A percentile compares a stretch with the other conserved stretches of the same genome.
These are phyloP conservation scores for Muscina levida DNA, from an alignment of 2,888 invertebrate species.

Conservation along the genomic window DNA sequence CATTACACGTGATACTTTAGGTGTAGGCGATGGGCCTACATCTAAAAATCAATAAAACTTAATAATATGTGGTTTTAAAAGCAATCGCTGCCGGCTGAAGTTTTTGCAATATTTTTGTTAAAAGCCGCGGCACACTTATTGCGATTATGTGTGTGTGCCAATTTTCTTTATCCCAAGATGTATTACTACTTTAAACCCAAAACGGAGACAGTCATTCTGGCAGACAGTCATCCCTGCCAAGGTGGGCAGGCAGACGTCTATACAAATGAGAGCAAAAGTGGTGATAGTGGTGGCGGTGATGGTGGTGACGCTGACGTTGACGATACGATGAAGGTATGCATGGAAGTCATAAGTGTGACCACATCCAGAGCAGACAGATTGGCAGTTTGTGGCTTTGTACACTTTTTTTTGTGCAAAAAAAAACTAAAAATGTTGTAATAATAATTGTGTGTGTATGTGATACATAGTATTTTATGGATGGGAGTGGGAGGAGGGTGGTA, in stretches of 20 bases:
- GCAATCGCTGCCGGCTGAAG: background rate
- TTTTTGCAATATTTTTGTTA: background rate
- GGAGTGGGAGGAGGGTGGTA: background rate
- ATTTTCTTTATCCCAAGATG: slow-evolving; percentile 50
- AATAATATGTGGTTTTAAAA: slow-evolving; percentile 35
- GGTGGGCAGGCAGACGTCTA: background rate
- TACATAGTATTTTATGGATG: background rate
- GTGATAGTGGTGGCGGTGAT: background rate
- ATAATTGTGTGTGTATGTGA: slow-evolving; percentile 26
- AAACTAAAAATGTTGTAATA: slow-evolving; percentile 49
- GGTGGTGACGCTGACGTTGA: slow-evolving; percentile 10
- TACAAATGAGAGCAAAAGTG: slow-evolving; percentile 37
- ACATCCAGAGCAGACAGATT: slow-evolving; percentile 67
- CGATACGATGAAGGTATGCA: slow-evolving; percentile 47
- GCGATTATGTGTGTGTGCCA: too few species aligned
- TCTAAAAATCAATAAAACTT: slow-evolving; percentile 38
- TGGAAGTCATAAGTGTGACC: slow-evolving; percentile 65
- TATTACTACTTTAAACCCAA: background rate
- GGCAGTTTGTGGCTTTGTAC: slow-evolving; percentile 67
- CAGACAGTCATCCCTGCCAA: background rate
- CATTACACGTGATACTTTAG: too few species aligned
- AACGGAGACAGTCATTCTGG: background rate
- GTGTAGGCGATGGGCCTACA: too few species aligned
- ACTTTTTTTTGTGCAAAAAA: slow-evolving; percentile 23
- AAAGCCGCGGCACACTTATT: slow-evolving; percentile 57